Evolutionary conservation across 2,113 vertebrate species (phyloP).

Genomic region (Apeltes quadracus): DNA sequence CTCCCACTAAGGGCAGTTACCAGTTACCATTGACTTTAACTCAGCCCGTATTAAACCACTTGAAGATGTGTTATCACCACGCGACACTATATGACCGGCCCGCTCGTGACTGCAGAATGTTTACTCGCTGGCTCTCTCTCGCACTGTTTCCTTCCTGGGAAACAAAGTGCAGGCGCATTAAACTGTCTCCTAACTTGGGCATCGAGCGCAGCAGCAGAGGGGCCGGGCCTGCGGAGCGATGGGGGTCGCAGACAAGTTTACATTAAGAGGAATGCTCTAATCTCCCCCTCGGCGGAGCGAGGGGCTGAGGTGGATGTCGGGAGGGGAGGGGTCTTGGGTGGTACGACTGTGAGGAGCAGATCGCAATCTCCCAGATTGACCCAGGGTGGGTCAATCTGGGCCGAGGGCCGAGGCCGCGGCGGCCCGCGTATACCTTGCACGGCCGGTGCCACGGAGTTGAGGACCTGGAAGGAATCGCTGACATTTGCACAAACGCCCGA

Average conservation of each 20-base stretch:
- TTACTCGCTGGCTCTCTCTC: conserved; percentile 20
- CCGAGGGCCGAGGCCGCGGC: no score
- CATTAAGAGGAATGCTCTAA: conserved; percentile 77
- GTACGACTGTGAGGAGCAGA: conserved; percentile 32
- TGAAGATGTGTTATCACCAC: not conserved
- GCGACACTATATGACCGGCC: not conserved
- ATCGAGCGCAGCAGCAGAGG: conserved; percentile 72
- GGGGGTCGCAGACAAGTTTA: conserved; percentile 59
- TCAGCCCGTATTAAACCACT: not conserved
- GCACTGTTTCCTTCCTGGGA: conserved; percentile 55
- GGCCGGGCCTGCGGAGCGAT: conserved; percentile 49
- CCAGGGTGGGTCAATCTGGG: no score
- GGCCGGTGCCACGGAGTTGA: conserved; percentile 87
- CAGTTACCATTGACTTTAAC: not conserved
- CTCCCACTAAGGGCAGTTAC: not conserved
- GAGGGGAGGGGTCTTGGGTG: conserved; percentile 48
- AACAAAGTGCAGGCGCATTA: conserved; percentile 64
- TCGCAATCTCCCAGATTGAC: conserved; percentile 53
- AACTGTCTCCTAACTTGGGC: conserved; percentile 89
- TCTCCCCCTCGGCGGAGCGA: conserved; percentile 33
- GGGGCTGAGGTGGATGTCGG: conserved; percentile 43
- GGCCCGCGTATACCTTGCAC: conserved; percentile 84
- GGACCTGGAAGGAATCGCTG: conserved; percentile 89
- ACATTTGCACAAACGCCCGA: conserved; percentile 95
- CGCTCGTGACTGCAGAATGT: conserved; percentile 23